Base-by-base conservation (phyloP, 1,140 invertebrate genomes). In the Atta texana region DNA sequence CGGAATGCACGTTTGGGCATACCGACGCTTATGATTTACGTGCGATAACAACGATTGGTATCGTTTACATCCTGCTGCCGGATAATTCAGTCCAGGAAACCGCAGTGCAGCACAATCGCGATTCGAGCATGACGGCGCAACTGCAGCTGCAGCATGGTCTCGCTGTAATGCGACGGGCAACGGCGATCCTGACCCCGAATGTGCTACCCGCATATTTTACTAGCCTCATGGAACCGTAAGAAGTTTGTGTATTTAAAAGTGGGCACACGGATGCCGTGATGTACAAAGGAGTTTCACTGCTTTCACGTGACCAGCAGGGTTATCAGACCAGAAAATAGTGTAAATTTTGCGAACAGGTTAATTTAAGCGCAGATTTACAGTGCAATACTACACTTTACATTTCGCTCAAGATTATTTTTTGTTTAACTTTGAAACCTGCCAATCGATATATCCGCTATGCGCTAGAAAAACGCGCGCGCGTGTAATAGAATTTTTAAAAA, bases 1-100 rank as follows among this genome's bases (percentile, higher is more conserved):
- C n/a, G 24, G 44, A 28, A 49, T 44, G 51, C 57, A 86, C 87
- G 39, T 77, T 53, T 21, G 44, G 24, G 21, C 10, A 7, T 21
- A 28, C 80, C 76, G 69, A 80, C 39, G 66, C n/a, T 31, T 63
- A 92, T 94, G 93, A 94, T 93, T 93, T 94, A 94, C 86, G 89
- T 69, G 88, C 81, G 87, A 92, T 93, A 88, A 87, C 90, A 24
- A 28, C 24, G 44, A 89, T 87, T 90, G 85, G 80, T 91, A 90
- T 92, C 93, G 92, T 93, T 94, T 93, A 93, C 93, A 93, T 90
- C 92, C 93, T 89, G 86, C 91, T 90, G 84, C 86, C 89, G 92
- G 90, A 89, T 93, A 93, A 93, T 92, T 90, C 91, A 85, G 88
- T 88, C 80, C 90, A 90, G 81, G 90, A 87, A 90, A 82, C 63